Conservation (phyloP, 2,113 vertebrate genomes). For the Thunnus thynnus region DNA sequence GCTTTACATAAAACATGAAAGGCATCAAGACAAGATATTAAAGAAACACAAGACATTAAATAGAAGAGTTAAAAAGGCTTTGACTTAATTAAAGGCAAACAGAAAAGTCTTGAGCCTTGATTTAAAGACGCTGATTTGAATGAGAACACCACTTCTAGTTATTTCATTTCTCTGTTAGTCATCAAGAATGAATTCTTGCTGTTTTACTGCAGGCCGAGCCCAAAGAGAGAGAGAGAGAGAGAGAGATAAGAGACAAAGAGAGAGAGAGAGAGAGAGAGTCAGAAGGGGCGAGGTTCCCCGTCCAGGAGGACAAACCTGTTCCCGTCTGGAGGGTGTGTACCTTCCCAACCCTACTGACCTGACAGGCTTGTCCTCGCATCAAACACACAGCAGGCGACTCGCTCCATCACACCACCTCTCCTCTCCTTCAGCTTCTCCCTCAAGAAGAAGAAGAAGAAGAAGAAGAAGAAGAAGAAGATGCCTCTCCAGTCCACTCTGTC, state of each 20-base stretch:
- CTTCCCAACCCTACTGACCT: conserved; percentile 36
- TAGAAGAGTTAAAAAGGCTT: too few relatives aligned
- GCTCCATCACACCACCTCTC: conserved; percentile 46
- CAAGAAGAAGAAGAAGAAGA: neutral
- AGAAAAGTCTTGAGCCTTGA: too few relatives aligned
- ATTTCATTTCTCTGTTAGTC: neutral
- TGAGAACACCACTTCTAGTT: neutral
- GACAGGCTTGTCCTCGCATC: conserved; percentile 52
- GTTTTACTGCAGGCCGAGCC: conserved; percentile 38
- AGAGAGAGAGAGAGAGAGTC: conserved; percentile 20
- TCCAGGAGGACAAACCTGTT: conserved; percentile 81
- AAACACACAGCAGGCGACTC: conserved; percentile 18
- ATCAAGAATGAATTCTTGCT: conserved; percentile 22
- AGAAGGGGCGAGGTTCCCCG: conserved; percentile 63
- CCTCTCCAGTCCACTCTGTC: conserved; percentile 77
- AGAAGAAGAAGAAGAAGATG: conserved; percentile 79
- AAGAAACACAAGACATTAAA: too few relatives aligned
- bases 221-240: conserved; percentile 32
- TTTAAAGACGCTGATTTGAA: too few relatives aligned
- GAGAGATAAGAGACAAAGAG: neutral
- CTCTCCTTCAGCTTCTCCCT: neutral
- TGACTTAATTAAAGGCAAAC: too few relatives aligned
- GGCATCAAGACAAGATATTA: too few relatives aligned
- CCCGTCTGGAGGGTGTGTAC: conserved; percentile 67
- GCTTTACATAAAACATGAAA: too few relatives aligned